Evolutionary conservation across 2,888 invertebrate genomes (phyloP), one percentile per base, ranked within the genome.

Genomic region (Candidula unifasciata): DNA sequence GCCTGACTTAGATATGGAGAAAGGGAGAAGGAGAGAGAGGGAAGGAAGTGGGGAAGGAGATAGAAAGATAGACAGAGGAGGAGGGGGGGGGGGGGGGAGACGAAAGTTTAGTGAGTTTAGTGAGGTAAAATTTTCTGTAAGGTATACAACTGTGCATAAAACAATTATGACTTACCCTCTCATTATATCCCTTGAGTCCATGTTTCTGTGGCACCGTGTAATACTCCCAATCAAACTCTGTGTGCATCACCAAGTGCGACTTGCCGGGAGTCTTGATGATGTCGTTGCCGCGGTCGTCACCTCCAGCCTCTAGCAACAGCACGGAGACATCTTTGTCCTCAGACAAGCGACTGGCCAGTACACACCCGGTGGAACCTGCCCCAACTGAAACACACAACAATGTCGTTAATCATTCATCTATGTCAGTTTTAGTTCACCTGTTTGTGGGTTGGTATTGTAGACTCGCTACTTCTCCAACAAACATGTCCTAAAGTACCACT

Each of bases 361-460:
- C 94, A 86, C 94, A 93, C 27, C 94, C 94, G 6, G 94, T 94
- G 10, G 94, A 94, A 5, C 94, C 94, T 24, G 94, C 94, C 1
- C 94, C 94, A 37, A 86, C 86, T 86, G 79, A 37, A 57, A 44
- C 21, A 78, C 21, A 33, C 30, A 60, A 13, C 44, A 44, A 13
- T 44, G 2, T 10, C 13, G 44, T 44, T 44, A 13, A 44, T n/a
- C n/a, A n/a, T n/a, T n/a, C n/a, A n/a, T n/a, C n/a, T n/a, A n/a
- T n/a, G n/a, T n/a, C n/a, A n/a, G n/a, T n/a, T n/a, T n/a, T n/a
- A n/a, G n/a, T n/a, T n/a, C n/a, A n/a, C n/a, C n/a, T n/a, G n/a
- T n/a, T n/a, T n/a, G n/a, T n/a, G n/a, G n/a, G n/a, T n/a, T n/a
- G n/a, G n/a, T n/a, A n/a, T n/a, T n/a, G n/a, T n/a, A n/a, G n/a